Conservation (phyloP, 2,888 invertebrate genomes). For the Parnassius orleans region DNA sequence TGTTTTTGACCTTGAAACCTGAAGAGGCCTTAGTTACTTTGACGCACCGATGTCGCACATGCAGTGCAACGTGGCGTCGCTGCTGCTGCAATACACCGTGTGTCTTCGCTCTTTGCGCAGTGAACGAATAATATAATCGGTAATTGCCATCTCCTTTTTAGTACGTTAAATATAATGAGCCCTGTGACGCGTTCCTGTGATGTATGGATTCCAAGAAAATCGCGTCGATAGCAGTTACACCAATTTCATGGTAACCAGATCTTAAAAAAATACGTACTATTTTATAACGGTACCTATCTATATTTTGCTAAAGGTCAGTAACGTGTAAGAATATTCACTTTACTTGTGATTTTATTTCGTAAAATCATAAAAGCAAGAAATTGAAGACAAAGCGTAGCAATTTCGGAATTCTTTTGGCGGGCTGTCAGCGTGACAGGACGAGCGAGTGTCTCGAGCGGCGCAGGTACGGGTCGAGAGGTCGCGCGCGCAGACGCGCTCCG, state of each 20-base stretch:
- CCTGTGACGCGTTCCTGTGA: constrained; percentile 29
- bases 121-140: constrained; percentile 43
- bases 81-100: too few relatives aligned
- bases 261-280: too few relatives aligned
- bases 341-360: too few relatives aligned
- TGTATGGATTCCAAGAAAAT: constrained; percentile 28
- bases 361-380: neutral
- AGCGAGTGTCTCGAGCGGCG: constrained; percentile 43
- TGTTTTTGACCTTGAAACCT: too few relatives aligned
- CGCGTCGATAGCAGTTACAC: constrained; percentile 8
- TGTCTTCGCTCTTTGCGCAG: too few relatives aligned
- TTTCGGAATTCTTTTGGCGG: constrained; percentile 44
- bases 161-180: constrained; percentile 35
- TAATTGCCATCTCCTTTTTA: constrained; percentile 58
- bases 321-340: too few relatives aligned
- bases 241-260: constrained; percentile 10
- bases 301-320: too few relatives aligned
- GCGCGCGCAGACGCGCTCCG: constrained; percentile 71
- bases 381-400: constrained; percentile 31
- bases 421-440: constrained; percentile 52
- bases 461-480: constrained; percentile 67
- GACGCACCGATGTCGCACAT: too few relatives aligned
- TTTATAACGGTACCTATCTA: too few relatives aligned
- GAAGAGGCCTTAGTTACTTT: too few relatives aligned
- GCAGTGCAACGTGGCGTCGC: too few relatives aligned